Conservation (phyloP, 1,140 invertebrate species). For the Drosophila gunungcola region DNA sequence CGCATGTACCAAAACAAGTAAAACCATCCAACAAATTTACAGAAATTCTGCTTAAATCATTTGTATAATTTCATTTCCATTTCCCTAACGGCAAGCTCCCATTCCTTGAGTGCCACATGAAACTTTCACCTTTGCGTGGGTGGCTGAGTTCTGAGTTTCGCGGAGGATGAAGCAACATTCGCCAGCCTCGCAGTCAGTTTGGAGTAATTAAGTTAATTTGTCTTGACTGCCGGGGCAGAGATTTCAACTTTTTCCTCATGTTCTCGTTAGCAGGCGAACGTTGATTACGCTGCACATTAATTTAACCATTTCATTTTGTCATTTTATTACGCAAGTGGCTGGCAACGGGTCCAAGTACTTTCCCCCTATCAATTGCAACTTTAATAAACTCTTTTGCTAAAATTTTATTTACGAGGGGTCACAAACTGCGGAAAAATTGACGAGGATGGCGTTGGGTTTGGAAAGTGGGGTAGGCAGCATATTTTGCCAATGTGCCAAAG, state of each 20-base stretch:
- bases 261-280: conserved; percentile 39
- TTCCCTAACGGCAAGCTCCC: conserved; percentile 10
- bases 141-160: not conserved
- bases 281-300: conserved; percentile 51
- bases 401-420: conserved; percentile 77
- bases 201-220: conserved; percentile 54
- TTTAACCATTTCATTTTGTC: conserved; percentile 47
- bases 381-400: conserved; percentile 74
- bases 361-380: conserved; percentile 63
- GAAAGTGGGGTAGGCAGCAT: conserved; percentile 22
- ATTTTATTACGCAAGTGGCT: conserved; percentile 32
- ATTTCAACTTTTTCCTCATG: conserved; percentile 47
- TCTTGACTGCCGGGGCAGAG: conserved; percentile 46
- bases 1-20: conserved; percentile 27
- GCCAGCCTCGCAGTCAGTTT: conserved; percentile 39
- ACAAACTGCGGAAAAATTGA: conserved; percentile 54
- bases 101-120: conserved; percentile 18
- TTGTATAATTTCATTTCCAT: conserved; percentile 39
- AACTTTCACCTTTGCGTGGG: conserved; percentile 40
- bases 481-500: conserved; percentile 67
- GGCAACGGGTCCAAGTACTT: not conserved
- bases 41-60: conserved; percentile 44
- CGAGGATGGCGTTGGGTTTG: not conserved
- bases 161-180: conserved; percentile 4
- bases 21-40: conserved; percentile 17